Base-by-base conservation (phyloP, 1,140 invertebrate species). In the Anastrepha ludens region DNA sequence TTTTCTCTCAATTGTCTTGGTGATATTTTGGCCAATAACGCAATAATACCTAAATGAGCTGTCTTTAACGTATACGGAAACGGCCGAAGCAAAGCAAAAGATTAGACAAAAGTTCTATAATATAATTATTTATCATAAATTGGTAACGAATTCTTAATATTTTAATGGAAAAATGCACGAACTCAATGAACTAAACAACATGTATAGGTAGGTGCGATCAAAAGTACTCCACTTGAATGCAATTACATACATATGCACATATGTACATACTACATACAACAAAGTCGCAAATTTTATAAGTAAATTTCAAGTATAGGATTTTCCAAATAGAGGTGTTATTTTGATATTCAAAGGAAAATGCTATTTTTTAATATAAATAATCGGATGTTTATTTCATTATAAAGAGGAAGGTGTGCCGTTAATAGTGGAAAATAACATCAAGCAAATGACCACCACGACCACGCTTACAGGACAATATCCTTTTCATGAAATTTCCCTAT, bases 1-100 rank as follows among this genome's bases (percentile, higher is more conserved):
- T 86, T 60, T 86, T 86, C n/a, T 55, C 7, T 55, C n/a, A 81
- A 81, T 81, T 81, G 74, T 81, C 74, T 81, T 81, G 0, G 17
- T 81, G 64, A 55, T 55, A 13, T n/a, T 47, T 74, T 47, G 41
- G 13, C 67, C 41, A 44, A 44, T 47, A 44, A 47, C n/a, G 17
- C 39, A 55, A 55, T 8, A 44, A 15, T 47, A 70, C 41, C 39
- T 39, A 44, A 44, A 44, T 7, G 39, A 15, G 3, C 7, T 47
- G 67, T 15, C 15, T 8, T 15, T 47, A 39, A 11, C 29, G n/a
- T 74, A 3, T 11, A 55, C 50, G 6, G 3, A 55, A 55, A 39
- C 29, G 39, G 41, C 67, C 39, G 65, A 47, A 74, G 3, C 41
- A 13, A 44, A 41, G 29, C 4, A 67, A 67, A 41, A 15, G 41